Conservation (phyloP, 2,888 invertebrate species). For the Erannis defoliaria region DNA sequence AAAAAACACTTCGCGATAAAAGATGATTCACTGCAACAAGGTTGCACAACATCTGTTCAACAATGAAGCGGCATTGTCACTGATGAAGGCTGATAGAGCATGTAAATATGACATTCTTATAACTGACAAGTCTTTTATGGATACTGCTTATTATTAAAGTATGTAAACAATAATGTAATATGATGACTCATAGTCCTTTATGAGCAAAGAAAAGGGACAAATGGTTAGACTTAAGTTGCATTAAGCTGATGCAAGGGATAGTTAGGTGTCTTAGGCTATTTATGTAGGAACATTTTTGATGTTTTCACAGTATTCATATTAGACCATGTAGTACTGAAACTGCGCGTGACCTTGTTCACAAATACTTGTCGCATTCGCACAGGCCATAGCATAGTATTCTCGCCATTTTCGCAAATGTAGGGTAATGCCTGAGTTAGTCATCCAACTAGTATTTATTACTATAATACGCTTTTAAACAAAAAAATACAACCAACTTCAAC, state of each 20-base stretch:
- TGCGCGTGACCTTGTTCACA: no score
- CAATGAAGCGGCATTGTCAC: conserved; percentile 32
- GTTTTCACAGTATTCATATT: no score
- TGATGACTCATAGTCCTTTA: neutral
- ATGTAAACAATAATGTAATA: neutral
- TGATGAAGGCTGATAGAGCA: conserved; percentile 35
- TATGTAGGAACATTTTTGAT: no score
- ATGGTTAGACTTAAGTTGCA: neutral
- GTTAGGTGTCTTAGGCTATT: neutral
- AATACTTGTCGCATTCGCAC: no score
- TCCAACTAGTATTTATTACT: no score
- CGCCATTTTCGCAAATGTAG: no score
- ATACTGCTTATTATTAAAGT: neutral
- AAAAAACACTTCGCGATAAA: conserved; percentile 26
- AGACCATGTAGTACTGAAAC: no score
- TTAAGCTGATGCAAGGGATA: no score
- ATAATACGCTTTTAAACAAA: no score
- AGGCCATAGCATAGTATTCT: no score
- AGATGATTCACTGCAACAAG: conserved; percentile 52
- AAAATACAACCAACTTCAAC: no score
- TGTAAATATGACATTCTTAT: conserved; percentile 22
- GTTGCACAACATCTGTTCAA: conserved; percentile 51
- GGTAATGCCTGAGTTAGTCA: no score
- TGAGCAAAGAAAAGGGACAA: neutral
- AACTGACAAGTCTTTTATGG: conserved; percentile 6